Percentiles rank a stretch among this genome's conserved stretches.
Conservation (phyloP, 2,888 invertebrate species). For the Eristalis tenax region DNA sequence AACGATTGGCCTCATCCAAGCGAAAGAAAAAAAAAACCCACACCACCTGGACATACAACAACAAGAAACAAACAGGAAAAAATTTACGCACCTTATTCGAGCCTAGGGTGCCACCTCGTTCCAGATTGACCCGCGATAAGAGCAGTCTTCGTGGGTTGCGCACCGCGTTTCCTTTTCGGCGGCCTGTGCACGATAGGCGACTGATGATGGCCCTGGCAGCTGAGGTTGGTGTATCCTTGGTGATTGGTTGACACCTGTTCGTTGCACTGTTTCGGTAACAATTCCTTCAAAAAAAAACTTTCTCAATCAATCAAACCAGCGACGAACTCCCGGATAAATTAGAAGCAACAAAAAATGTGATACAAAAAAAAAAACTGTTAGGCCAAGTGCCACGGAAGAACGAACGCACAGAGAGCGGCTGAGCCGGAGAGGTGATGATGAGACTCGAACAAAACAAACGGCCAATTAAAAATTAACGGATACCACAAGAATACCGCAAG, state of each 20-base stretch:
- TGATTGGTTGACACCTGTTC: conserved; percentile 64
- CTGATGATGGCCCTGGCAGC: neutral
- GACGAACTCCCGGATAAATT: conserved; percentile 3
- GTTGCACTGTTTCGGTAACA: conserved; percentile 43
- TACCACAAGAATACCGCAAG: conserved; percentile 41
- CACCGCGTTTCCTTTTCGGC: conserved; percentile 31
- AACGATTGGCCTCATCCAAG: conserved; percentile 7
- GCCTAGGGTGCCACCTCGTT: conserved; percentile 39
- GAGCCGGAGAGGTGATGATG: conserved; percentile 2
- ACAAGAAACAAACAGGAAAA: conserved; percentile 15
- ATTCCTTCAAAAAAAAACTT: neutral
- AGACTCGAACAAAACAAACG: conserved; percentile 29
- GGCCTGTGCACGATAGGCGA: conserved; percentile 2
- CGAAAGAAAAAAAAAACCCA: conserved; percentile 19
- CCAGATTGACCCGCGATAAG: conserved; percentile 55
- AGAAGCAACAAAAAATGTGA: neutral
- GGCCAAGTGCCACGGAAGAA: conserved; percentile 28
- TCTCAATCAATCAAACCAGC: neutral
- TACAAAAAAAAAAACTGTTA: conserved; percentile 30
- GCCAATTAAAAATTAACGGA: conserved; percentile 55
- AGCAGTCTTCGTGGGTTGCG: conserved; percentile 31
- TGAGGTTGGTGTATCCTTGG: conserved; percentile 38
- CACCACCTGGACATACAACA: neutral
- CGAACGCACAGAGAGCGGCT: conserved; percentile 2
- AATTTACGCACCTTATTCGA: conserved; percentile 56